phyloP scores from a whole-genome alignment of 2,888 invertebrate species.

The Matsumyia berberina region DNA sequence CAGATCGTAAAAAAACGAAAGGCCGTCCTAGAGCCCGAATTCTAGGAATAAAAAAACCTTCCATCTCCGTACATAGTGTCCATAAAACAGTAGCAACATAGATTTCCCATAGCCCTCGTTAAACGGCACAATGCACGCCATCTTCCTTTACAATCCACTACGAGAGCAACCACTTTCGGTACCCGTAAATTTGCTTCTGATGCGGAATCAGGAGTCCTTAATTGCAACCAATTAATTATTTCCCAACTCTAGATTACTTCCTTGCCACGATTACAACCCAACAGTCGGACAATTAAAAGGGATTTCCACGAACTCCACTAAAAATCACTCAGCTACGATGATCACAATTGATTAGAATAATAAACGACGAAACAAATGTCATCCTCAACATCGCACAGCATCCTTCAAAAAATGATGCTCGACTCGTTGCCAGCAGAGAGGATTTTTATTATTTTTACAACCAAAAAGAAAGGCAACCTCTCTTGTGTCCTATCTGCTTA shows the following conservation, averaged over 20 bases:
- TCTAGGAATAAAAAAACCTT: no score
- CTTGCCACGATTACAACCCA: no score
- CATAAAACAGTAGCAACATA: no score
- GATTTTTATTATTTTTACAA: no score
- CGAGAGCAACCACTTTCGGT: no score
- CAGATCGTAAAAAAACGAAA: no score
- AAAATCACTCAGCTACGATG: conserved; percentile 11
- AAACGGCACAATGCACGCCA: no score
- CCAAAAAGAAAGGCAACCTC: neutral
- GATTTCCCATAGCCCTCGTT: no score
- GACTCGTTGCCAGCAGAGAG: no score
- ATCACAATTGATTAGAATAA: conserved; percentile 17
- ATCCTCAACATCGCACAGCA: neutral
- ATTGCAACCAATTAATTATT: neutral
- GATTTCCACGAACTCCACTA: neutral
- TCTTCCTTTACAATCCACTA: no score
- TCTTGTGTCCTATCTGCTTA: neutral
- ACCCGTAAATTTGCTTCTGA: neutral
- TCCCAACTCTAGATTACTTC: neutral
- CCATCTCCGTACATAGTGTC: no score
- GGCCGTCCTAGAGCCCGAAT: no score
- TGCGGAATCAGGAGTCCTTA: neutral
- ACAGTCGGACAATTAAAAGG: neutral
- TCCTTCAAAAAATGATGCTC: conserved; percentile 8
- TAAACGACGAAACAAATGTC: neutral